Evolutionary conservation across 1,140 invertebrate species (phyloP), one percentile per base, ranked within the genome.

Genomic region (Zaprionus kolodkinae): DNA sequence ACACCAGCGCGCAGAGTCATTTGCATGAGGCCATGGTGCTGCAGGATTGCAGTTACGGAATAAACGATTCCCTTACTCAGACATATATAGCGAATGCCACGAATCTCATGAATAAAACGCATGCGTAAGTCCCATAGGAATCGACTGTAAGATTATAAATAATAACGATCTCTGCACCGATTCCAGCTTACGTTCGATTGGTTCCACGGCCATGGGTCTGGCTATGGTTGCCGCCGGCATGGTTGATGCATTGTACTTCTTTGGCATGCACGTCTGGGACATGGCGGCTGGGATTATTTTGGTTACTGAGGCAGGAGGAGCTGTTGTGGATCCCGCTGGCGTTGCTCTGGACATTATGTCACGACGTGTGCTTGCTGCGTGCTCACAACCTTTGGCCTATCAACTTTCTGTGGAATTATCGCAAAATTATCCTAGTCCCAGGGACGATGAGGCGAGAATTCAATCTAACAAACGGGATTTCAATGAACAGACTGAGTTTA

Each of bases 171-270:
- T 43, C n/a, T 43, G n/a, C 7, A 15, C 0, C n/a, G 1, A 2
- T 57, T 63, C 40, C 80, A 97, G 97, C 3, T 93, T 97, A 43
- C 95, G 98, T 65, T 93, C 96, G 1, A 93, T 97, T 67, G 99
- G 98, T 5, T 98, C 98, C 25, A 97, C 97, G 21, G 98, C 98
- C 6, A 93, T 99, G 75, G 97, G 99, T 81, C 96, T 99, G 95
- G 96, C 96, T 17, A 96, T 96, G 94, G 96, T 99, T 0, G 98
- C 98, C 0, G 91, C 95, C 56, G 99, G 98, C 4, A 95, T 94
- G 17, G 95, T 96, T 4, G 98, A 99, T 94, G 95, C 94, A 0
- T 98, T 97, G 91, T 97, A 96, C 91, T 98, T 99, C 92, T 98
- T 95, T 93, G 97, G 97, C 3, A 95, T 98, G 76, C 97, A 99